Evolutionary conservation across 2,113 vertebrate species (phyloP).

Genomic region (Anhinga rufa): DNA sequence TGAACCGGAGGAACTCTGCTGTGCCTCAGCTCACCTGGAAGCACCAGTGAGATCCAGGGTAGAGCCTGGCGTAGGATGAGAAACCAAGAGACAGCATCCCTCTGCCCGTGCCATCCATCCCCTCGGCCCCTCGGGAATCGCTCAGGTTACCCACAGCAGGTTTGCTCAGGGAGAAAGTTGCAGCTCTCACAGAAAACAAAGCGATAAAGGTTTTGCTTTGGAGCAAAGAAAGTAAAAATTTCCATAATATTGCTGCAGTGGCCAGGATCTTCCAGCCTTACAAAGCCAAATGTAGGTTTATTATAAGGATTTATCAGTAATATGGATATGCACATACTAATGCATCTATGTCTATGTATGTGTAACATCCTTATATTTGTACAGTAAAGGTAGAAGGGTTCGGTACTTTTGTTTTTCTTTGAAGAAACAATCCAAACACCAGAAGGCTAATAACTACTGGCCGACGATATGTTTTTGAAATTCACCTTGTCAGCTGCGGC

Average conservation of each 20-base stretch:
- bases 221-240: not conserved
- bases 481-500: not conserved
- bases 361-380: rapidly evolving
- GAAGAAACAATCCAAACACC: not conserved
- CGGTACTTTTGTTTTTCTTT: not conserved
- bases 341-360: rapidly evolving
- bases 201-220: not conserved
- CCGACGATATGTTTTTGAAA: rapidly evolving
- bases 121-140: rapidly evolving
- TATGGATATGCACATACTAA: too few species aligned
- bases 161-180: not conserved
- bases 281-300: not conserved
- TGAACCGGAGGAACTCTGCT: not conserved
- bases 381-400: not conserved
- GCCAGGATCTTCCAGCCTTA: not conserved
- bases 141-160: rapidly evolving
- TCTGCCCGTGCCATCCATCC: not conserved
- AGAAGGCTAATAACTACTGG: not conserved
- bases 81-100: not conserved
- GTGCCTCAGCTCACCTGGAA: not conserved
- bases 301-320: not conserved
- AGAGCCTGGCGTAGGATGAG: not conserved
- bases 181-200: not conserved
- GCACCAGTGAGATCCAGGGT: rapidly evolving
- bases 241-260: rapidly evolving